Base-by-base conservation (phyloP, 2,888 invertebrate genomes). In the Cantharis nigra region DNA sequence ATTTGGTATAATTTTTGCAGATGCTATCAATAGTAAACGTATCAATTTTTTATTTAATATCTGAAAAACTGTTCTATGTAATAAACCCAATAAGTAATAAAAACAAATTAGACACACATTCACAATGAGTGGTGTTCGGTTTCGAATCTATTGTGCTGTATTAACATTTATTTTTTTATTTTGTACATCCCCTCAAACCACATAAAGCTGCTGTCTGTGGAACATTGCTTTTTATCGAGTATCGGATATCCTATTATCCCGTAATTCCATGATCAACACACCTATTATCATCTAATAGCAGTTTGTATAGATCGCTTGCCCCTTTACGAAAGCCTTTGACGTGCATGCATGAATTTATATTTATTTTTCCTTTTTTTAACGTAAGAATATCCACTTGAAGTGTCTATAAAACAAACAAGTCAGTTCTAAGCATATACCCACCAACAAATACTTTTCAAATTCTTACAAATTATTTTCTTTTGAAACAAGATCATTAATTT, bases 181-280 rank as follows among this genome's bases (percentile, higher is more conserved):
- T 80, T 75, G 75, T 75, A 77, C 78, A 80, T 77, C 77, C 80
- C 80, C 78, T 77, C 69, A 74, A 30, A 76, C 74, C 75, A 72
- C 74, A 79, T 70, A 64, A 77, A 74, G 75, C 72, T 75, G 69
- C 72, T 75, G 79, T 80, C 79, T 78, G 75, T 80, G 81, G 81
- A 80, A 81, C 83, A 78, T 81, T 78, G 80, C 78, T 81, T 80
- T 74, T 79, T 79, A 77, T 80, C 79, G 79, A 75, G 80, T 83
- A 83, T 83, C 83, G 79, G 77, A 79, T 83, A 79, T 79, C 83
- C 83, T 78, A 82, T 83, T 83, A 82, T 83, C 74, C 77, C 74
- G 78, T 81, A 81, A 83, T 82, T 83, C 81, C 81, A 83, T 79
- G 81, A 81, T 82, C 81, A 80, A 79, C 81, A 80, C 81, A 81